Evolutionary conservation across 1,140 invertebrate species (phyloP), one percentile per base, ranked within the genome.

Genomic region (Triops longicaudatus): DNA sequence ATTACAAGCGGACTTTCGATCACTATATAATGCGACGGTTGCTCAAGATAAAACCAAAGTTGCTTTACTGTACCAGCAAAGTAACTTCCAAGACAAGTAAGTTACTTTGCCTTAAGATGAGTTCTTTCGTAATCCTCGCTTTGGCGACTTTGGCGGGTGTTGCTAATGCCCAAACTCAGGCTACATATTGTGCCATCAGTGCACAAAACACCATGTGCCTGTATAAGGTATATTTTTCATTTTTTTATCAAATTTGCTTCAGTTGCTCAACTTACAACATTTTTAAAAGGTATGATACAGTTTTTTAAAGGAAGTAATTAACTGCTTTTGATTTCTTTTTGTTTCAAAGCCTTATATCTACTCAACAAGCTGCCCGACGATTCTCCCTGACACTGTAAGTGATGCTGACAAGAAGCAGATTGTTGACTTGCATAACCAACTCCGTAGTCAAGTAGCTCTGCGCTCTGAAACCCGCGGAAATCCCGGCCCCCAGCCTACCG

Each of bases 381-480:
- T 37, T 37, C 7, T 37, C 7, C 31, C 2, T 37, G 2, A 37
- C 7, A 4, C 31, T 7, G 1, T 77, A 22, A 77, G 22, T 17
- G 28, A 63, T 12, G 26, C 1, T 11, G 76, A 77, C 50, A 72
- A 1, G 0, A 11, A 22, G 5, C 12, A 4, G 11, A 78, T 78
- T 22, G 1, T 78, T 2, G 88, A 91, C 81, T 87, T 89, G 79
- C 93, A 95, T 85, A 95, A 95, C 86, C 87, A 87, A 77, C 86
- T 92, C 44, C 85, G 93, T 82, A 90, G 92, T 82, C 84, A 88
- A 17, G 90, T 95, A 77, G 92, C 93, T 77, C 86, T 90, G 73
- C 93, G 93, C 63, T 88, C 89, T 81, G 88, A 93, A 81, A 79
- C 63, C 1, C 79, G 84, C 73, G 87, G 87, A 74, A 80, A 79